Evolutionary conservation across 2,888 invertebrate genomes (phyloP).

Genomic region (Neoitamus cyanurus): DNA sequence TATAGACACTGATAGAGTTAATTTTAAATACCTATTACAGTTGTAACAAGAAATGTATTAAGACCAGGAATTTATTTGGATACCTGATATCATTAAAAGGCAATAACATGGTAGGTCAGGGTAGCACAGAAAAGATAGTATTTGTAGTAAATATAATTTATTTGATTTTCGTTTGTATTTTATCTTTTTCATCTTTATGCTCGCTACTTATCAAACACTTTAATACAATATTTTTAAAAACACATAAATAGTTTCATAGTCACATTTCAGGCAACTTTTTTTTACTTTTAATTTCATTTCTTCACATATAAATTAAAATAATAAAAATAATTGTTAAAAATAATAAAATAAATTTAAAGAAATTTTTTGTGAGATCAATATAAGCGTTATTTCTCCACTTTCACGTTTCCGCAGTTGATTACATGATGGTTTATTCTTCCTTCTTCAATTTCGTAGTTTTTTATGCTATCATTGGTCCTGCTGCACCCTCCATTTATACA

Average conservation of each 20-base stretch:
- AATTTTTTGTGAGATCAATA: conserved; percentile 46
- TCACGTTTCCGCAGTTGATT: not conserved
- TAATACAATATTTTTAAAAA: conserved; percentile 33
- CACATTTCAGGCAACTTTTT: conserved; percentile 4
- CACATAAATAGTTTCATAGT: conserved; percentile 24
- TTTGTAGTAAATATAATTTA: conserved; percentile 32
- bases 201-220: conserved; percentile 7
- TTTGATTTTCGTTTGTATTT: conserved; percentile 17
- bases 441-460: not conserved
- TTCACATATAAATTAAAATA: conserved; percentile 39
- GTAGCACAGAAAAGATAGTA: not conserved
- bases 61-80: no score
- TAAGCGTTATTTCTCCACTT: conserved; percentile 39
- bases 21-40: no score
- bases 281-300: conserved; percentile 16
- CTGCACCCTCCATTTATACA: not conserved
- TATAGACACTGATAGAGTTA: no score
- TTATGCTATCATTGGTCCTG: conserved; percentile 13
- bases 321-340: conserved; percentile 18
- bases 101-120: not conserved
- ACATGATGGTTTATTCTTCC: not conserved
- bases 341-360: conserved; percentile 23
- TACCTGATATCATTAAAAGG: no score
- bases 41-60: no score
- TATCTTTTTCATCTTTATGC: not conserved